phyloP scores from a whole-genome alignment of 2,888 invertebrate species.

The Brachylomia viminalis region DNA sequence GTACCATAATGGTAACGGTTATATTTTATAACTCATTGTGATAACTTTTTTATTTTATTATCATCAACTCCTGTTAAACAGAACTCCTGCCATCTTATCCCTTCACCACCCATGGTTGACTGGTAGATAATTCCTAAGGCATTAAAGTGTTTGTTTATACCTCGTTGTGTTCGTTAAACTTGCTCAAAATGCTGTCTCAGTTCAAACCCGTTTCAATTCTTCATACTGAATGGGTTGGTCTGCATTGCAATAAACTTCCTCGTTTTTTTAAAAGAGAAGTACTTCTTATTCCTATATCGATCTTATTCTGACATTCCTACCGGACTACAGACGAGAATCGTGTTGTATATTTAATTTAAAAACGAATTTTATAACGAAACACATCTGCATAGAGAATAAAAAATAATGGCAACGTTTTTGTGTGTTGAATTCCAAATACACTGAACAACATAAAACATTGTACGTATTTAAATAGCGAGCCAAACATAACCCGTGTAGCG shows the following conservation, averaged over 20 bases:
- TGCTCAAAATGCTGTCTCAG: slow-evolving; percentile 7
- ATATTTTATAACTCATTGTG: too few species aligned
- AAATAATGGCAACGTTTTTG: slow-evolving; percentile 24
- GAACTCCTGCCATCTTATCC: too few species aligned
- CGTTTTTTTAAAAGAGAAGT: slow-evolving; percentile 11
- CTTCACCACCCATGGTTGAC: too few species aligned
- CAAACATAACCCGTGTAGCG: background rate
- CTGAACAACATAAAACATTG: background rate
- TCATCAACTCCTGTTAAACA: too few species aligned
- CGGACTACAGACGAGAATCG: background rate
- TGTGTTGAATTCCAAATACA: slow-evolving; percentile 22
- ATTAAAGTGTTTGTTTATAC: too few species aligned
- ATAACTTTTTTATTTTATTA: too few species aligned
- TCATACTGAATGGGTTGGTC: background rate
- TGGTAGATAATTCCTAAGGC: too few species aligned
- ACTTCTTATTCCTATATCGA: slow-evolving; percentile 9
- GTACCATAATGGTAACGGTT: background rate
- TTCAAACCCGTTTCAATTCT: slow-evolving; percentile 21
- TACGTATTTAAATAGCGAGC: slow-evolving; percentile 1
- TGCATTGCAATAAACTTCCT: slow-evolving; percentile 20
- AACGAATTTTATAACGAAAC: slow-evolving; percentile 27
- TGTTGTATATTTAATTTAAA: background rate
- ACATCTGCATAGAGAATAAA: background rate
- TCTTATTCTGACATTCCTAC: slow-evolving; percentile 54
- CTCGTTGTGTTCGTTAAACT: too few species aligned